Evolutionary conservation across 2,888 invertebrate species (phyloP), one percentile per base, ranked within the genome.

Genomic region (Agrilus mali): DNA sequence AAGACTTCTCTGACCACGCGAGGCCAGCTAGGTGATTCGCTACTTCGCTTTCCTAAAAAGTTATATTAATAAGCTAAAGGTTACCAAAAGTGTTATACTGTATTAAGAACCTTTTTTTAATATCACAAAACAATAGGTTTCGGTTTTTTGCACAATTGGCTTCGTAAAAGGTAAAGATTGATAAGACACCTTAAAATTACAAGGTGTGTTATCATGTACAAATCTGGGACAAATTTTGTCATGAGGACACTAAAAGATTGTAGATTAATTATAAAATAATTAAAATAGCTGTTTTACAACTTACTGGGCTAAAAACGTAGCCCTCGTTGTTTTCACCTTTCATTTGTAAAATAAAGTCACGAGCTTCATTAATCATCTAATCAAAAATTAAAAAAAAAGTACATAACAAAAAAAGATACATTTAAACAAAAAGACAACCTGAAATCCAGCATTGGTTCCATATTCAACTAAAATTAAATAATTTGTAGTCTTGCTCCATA

Each of bases 401-500:
- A n/a, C n/a, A n/a, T 34, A 36, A 39, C 32, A 33, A 39, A 16
- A 17, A 37, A 46, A 38, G 20, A 20, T 20, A 17, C 17, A 12
- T 33, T 40, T 38, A 33, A 33, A 32, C 15, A 13, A 35, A 36
- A 33, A 22, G 13, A 35, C 47, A 52, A 87, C 72, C 60, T 75
- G 72, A 59, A 86, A 92, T 2, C 92, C 94, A 34, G 83, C 80
- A 49, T 77, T 78, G 0, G 82, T 82, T 5, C 94, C 94, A 51
- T 82, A 77, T 66, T 95, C 94, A 0, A 90, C 76, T 4, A 95
- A 70, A 12, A 95, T 73, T 58, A 95, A 67, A 61, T 84, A 90
- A 10, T 82, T 75, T 50, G 79, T 74, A 0, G 92, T 89, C 68
- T 87, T 92, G 42, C 78, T 78, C 94, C 94, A 95, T 7, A 95